These are phyloP conservation scores for Ceratosolen fusciceps DNA, from an alignment of 1,140 invertebrate species.

Conservation along the genomic window DNA sequence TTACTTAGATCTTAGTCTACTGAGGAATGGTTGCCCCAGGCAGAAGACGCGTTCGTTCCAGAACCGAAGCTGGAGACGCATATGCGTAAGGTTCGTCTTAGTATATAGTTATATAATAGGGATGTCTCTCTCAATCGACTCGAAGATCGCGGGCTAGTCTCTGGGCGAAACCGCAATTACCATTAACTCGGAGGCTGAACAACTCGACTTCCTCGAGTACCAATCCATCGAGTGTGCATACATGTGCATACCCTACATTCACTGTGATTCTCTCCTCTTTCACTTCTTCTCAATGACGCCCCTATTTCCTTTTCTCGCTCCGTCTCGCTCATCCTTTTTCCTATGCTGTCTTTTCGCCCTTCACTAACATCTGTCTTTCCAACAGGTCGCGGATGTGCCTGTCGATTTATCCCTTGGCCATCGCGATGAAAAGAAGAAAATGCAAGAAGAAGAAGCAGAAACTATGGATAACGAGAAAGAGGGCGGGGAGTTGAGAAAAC, in stretches of 20 bases:
- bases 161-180: conserved; percentile 32
- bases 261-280: not conserved
- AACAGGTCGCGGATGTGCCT: not conserved
- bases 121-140: not conserved
- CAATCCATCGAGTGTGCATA: not conserved
- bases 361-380: conserved; percentile 30
- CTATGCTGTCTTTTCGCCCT: conserved; percentile 20
- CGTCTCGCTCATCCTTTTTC: not conserved
- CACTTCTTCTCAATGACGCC: not conserved
- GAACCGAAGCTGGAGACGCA: not conserved
- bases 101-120: not conserved
- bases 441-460: not conserved
- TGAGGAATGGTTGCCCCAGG: not conserved
- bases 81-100: not conserved
- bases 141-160: conserved; percentile 16
- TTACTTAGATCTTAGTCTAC: not conserved
- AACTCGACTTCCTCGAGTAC: not conserved
- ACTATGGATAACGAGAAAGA: not conserved
- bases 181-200: not conserved
- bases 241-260: not conserved
- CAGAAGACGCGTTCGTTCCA: not conserved
- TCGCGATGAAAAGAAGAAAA: not conserved
- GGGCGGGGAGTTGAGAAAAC: not conserved
- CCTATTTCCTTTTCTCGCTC: not conserved
- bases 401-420: conserved; percentile 39